Percentiles rank a stretch among this genome's conserved stretches.
phyloP scores from a whole-genome alignment of 2,113 vertebrate genomes.

The Oreocharis arfaki region DNA sequence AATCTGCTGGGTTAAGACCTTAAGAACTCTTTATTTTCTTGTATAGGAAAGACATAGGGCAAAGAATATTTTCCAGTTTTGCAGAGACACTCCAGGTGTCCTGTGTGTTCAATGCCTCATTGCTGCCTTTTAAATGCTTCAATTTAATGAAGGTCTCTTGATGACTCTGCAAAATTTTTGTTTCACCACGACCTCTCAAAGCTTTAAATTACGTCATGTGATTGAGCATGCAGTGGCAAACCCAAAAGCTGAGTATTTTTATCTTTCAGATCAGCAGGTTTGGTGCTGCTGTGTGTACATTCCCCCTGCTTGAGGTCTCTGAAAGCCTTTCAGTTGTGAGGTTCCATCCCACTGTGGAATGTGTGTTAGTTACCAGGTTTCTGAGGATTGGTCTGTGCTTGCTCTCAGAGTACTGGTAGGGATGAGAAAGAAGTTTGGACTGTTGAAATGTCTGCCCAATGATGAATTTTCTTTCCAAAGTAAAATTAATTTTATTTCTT shows the following conservation, averaged over 20 bases:
- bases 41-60: neutral
- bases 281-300: neutral
- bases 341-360: accelerated
- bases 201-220: neutral
- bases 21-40: neutral
- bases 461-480: neutral
- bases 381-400: neutral
- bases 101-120: neutral
- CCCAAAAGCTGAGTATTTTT: neutral
- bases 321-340: neutral
- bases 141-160: neutral
- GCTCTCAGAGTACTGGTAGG: neutral
- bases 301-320: neutral
- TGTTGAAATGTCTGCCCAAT: neutral
- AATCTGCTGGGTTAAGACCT: neutral
- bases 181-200: neutral
- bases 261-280: neutral
- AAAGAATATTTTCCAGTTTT: neutral
- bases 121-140: neutral
- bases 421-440: neutral
- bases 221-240: neutral
- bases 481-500: neutral
- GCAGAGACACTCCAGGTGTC: neutral
- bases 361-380: accelerated
- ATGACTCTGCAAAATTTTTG: neutral